Evolutionary conservation across 2,797 vertebrate genomes (phyloP), one percentile per base, ranked within the genome.

Genomic region (Miichthys miiuy): DNA sequence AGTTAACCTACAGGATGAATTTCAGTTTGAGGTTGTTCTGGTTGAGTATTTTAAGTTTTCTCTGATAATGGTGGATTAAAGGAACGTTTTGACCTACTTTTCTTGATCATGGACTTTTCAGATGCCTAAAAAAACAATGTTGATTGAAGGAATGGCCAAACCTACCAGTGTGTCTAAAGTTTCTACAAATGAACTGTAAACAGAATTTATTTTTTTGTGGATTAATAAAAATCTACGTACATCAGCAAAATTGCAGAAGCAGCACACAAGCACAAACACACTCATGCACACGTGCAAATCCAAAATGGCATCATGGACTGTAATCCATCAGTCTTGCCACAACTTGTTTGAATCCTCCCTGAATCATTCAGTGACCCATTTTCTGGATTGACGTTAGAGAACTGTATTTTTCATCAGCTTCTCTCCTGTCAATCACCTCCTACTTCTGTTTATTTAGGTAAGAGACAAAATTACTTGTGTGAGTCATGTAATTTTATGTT

Each of bases 341-440:
- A 67, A 84, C 61, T 65, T 79, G 64, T 48, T 50, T 74, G 46
- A 38, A 52, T 44, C 17, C n/a, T 17, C 30, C 21, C 7, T 54
- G 21, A 79, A 20, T 75, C 55, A 18, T 48, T 57, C 67, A 47
- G 6, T 89, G 80, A 66, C 68, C 72, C 58, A 72, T 46, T 76
- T 72, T 73, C 54, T 30, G 38, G 6, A 55, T 2, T 73, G 65
- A 54, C 7, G 25, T 64, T 30, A 48, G 56, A 60, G 17, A 72
- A n/a, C 34, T 34, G 34, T 34, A 21, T 52, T 18, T 66, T 25
- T 65, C 44, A 68, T 72, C 66, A 18, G 18, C 60, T 74, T 41
- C 42, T 5, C 44, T 66, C 34, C 55, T 46, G 34, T 65, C 65
- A 47, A 6, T 68, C 68, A 56, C 60, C 41, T 63, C 5, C 2